Base-by-base conservation (phyloP, 1,140 invertebrate genomes). In the Bombus ignitus region DNA sequence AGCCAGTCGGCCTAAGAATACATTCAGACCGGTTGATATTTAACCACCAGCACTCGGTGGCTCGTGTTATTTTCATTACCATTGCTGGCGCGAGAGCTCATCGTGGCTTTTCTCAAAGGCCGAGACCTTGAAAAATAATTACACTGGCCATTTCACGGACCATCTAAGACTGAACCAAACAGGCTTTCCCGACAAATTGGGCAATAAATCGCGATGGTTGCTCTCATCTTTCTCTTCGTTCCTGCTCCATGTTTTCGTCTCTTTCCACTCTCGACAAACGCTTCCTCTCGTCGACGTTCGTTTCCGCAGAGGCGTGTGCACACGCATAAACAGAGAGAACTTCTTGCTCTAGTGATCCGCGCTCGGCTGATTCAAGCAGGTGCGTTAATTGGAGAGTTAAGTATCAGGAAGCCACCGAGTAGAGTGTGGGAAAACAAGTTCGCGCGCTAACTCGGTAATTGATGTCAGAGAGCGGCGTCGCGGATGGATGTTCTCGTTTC, bases 321-420 rank as follows among this genome's bases (percentile, higher is more conserved):
- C n/a, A 35, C 74, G 39, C 59, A 28, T 37, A 78, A 39, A 68
- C 47, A 35, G 15, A 37, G 3, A 37, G 28, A 53, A 13, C 80
- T 80, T 75, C 42, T 76, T 76, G 62, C 76, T 44, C 32, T 15
- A n/a, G 71, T 37, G 47, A 68, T 53, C 28, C 68, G 28, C 70
- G 47, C 76, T 77, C 79, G 78, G 68, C n/a, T 35, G 81, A 82
- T 65, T 76, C 65, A 77, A 78, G 75, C 87, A 91, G 90, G 75
- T 89, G 91, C 83, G 88, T 89, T 93, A 89, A 93, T 93, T 91
- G 87, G 80, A 91, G 92, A 91, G 92, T 92, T 90, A 93, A 91
- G 92, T 91, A 88, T 88, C 75, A 65, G 86, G 68, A 88, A 89
- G 75, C 68, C 35, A 8, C 42, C 37, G 75, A 85, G 88, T 91